Conservation (phyloP, 2,113 vertebrate genomes). For the Aramus guarauna region DNA sequence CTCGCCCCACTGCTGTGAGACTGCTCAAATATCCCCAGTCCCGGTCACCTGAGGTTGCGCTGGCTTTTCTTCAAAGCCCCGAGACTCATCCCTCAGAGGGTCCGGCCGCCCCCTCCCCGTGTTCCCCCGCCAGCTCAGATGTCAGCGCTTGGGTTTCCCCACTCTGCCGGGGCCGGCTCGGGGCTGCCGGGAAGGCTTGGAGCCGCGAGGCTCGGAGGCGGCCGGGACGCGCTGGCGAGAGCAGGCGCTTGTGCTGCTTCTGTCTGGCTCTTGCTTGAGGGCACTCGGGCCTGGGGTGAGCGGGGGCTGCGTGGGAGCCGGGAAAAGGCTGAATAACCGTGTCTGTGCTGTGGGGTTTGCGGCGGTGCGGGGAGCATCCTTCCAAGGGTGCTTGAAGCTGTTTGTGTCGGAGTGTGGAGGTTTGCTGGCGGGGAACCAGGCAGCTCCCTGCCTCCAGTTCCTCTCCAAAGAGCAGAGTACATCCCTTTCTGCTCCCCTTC, state of each 20-base stretch:
- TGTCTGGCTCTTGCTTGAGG: background rate
- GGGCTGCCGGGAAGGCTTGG: background rate
- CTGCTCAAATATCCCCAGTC: background rate
- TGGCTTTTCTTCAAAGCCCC: background rate
- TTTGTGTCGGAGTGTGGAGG: accelerated
- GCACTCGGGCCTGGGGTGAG: background rate
- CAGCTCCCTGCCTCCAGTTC: background rate
- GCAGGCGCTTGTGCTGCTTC: background rate
- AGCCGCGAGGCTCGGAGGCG: background rate
- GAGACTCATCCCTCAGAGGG: background rate
- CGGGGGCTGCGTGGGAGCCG: background rate
- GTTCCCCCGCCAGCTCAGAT: background rate
- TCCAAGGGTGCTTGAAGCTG: accelerated
- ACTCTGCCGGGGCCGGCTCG: background rate
- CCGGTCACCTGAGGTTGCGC: background rate
- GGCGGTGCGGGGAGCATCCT: background rate
- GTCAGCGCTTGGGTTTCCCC: slow-evolving; percentile 4
- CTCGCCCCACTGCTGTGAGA: background rate
- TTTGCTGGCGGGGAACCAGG: background rate
- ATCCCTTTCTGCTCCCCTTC: background rate
- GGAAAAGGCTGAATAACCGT: background rate
- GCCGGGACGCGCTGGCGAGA: background rate
- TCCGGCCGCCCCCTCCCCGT: background rate
- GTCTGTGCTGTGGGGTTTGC: background rate
- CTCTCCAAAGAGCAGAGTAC: background rate